Evolutionary conservation across 2,888 invertebrate species (phyloP), one percentile per base, ranked within the genome.

Genomic region (Mellilla xanthometata): DNA sequence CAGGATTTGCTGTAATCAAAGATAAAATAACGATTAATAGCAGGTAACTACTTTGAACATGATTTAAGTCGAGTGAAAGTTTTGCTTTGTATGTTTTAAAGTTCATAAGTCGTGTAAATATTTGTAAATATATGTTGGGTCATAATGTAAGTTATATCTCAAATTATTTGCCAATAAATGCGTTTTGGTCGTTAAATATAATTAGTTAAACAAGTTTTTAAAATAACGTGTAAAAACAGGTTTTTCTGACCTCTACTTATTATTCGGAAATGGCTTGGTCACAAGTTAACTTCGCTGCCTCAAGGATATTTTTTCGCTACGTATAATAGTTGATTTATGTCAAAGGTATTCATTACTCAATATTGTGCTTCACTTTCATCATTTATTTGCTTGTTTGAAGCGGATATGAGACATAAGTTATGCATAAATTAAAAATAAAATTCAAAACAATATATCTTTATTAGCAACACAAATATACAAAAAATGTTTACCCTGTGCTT

Each of bases 51-150:
- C 22, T 54, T 51, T 32, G 49, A 54, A 48, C 39, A 34, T 34
- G 9, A 53, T 50, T 56, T 65, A 56, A 56, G 10, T n/a, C 0
- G 60, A 68, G 86, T 81, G 85, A 85, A 85, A 85, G 85, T 85
- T 67, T 40, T 42, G 12, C n/a, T 7, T 5, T 5, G 24, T 24
- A 7, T 24, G 7, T 8, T 24, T 24, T n/a, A 19, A n/a, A n/a
- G 1, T 19, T 19, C 6, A 19, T 6, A 19, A 19, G 15, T n/a
- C 15, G 15, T 19, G 6, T 5, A 19, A 19, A 19, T 6, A 19
- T 19, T 19, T 19, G 15, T n/a, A n/a, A n/a, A n/a, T n/a, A n/a
- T n/a, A n/a, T n/a, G n/a, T n/a, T n/a, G n/a, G n/a, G n/a, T n/a
- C n/a, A 6, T 19, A 19, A 19, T 6, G 6, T 19, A 5, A 6